Evolutionary conservation across 1,140 invertebrate genomes (phyloP).

Genomic region (Frieseomelitta varia): DNA sequence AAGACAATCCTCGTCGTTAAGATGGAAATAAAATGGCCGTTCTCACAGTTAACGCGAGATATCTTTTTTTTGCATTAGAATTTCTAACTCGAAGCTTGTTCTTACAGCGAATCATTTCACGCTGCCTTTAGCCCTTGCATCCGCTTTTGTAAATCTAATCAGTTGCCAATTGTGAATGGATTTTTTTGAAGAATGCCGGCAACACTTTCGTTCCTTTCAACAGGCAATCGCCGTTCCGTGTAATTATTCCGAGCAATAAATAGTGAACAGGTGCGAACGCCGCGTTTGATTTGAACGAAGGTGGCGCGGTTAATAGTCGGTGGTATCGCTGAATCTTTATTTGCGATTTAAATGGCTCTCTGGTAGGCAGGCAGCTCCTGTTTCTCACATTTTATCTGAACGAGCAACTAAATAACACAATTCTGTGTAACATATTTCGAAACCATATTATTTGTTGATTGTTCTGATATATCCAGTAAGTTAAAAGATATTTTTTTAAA

Average conservation of each 20-base stretch:
- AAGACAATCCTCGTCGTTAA: no score
- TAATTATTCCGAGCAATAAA: not conserved
- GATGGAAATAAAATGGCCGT: not conserved
- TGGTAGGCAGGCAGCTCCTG: no score
- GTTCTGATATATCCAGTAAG: no score
- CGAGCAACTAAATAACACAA: no score
- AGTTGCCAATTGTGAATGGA: not conserved
- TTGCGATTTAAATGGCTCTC: no score
- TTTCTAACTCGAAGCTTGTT: no score
- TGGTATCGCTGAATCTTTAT: not conserved
- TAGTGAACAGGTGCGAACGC: not conserved
- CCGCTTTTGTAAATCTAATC: not conserved
- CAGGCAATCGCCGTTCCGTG: not conserved
- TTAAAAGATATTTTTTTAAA: no score
- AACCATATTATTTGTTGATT: no score
- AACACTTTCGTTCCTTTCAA: not conserved
- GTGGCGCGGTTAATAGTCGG: not conserved
- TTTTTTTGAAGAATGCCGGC: not conserved
- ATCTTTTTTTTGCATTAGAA: not conserved
- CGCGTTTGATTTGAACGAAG: not conserved
- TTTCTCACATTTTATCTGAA: no score
- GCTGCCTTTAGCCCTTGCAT: not conserved
- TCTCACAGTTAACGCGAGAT: not conserved
- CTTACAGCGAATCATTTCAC: no score
- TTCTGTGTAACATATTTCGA: no score